These are phyloP conservation scores for Doryteuthis pealeii DNA, from an alignment of 1,140 invertebrate species.

Conservation along the genomic window DNA sequence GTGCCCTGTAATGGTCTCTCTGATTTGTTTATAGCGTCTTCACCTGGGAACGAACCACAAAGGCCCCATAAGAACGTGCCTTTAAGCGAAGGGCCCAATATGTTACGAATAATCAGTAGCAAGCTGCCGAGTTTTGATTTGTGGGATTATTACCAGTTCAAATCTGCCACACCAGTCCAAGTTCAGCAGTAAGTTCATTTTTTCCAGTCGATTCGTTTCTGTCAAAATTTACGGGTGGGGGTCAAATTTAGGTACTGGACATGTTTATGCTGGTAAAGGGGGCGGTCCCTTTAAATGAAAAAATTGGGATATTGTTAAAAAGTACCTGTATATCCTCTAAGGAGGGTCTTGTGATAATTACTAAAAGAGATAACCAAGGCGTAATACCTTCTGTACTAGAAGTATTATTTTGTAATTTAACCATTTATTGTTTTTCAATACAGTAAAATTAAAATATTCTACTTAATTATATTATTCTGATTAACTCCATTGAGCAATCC, in stretches of 20 bases:
- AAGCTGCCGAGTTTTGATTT: slow-evolving; percentile 92
- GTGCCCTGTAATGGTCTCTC: slow-evolving; percentile 85
- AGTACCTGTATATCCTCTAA: no score
- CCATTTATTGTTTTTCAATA: no score
- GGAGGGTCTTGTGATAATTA: not conserved
- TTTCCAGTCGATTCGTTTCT: not conserved
- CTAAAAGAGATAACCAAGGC: not conserved
- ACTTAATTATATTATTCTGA: no score
- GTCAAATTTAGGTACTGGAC: no score
- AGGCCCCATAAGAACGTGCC: slow-evolving; percentile 83
- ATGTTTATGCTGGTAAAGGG: no score
- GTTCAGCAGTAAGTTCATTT: slow-evolving; percentile 76
- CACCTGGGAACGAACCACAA: slow-evolving; percentile 98
- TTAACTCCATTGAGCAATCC: no score
- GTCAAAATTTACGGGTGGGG: not conserved
- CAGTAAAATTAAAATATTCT: no score
- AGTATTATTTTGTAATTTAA: no score
- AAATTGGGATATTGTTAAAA: no score
- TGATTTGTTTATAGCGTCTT: slow-evolving; percentile 95
- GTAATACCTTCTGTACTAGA: no score
- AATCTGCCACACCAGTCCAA: slow-evolving; percentile 98
- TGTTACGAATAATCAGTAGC: slow-evolving; percentile 87
- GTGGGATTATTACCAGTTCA: slow-evolving; percentile 95
- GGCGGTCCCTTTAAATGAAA: no score
- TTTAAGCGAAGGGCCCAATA: slow-evolving; percentile 99